phyloP scores from a whole-genome alignment of 2,113 vertebrate genomes.

The Odontesthes bonariensis region DNA sequence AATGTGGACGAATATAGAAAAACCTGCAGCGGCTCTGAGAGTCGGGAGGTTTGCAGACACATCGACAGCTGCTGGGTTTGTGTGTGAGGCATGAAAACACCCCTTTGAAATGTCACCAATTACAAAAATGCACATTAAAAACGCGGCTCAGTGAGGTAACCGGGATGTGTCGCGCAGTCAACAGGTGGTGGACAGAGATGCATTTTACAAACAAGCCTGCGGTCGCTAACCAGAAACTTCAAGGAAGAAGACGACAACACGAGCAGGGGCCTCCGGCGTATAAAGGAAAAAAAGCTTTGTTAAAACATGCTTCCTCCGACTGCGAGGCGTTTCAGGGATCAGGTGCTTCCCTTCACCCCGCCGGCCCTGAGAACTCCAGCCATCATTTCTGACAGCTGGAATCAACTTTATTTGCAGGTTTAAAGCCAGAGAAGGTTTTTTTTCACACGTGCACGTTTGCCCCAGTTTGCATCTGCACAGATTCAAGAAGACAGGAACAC shows the following conservation, averaged over 20 bases:
- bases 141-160: too few relatives aligned
- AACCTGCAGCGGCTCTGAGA: slow-evolving; percentile 17
- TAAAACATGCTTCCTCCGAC: not conserved
- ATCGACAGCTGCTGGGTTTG: not conserved
- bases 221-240: too few relatives aligned
- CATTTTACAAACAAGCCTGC: too few relatives aligned
- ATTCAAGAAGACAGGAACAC: too few relatives aligned
- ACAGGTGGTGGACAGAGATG: too few relatives aligned
- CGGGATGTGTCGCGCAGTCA: too few relatives aligned
- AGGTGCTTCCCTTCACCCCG: too few relatives aligned
- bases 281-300: not conserved
- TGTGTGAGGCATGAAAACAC: too few relatives aligned
- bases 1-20: slow-evolving; percentile 5
- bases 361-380: not conserved
- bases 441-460: too few relatives aligned
- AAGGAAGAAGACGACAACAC: not conserved
- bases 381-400: not conserved
- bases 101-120: not conserved
- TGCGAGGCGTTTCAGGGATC: not conserved
- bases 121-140: too few relatives aligned
- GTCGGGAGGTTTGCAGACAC: slow-evolving; percentile 9
- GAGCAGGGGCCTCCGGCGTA: not conserved
- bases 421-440: too few relatives aligned
- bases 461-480: too few relatives aligned
- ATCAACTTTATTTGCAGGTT: not conserved